Conservation (phyloP, 2,113 vertebrate species). For the Tenrec ecaudatus region DNA sequence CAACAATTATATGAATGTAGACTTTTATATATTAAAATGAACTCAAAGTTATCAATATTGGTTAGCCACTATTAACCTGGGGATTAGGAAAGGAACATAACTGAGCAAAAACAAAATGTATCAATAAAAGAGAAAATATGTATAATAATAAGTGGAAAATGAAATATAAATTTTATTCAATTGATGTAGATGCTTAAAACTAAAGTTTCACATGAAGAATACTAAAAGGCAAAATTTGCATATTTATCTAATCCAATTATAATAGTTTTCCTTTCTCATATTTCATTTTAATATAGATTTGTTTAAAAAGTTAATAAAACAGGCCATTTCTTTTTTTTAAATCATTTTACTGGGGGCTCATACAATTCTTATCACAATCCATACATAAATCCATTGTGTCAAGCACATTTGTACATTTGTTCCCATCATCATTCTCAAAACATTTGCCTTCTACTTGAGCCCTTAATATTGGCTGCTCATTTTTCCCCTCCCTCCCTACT, state of each 20-base stretch:
- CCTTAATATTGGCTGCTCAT: too few species aligned
- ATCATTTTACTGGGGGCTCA: too few species aligned
- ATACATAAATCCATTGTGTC: too few species aligned
- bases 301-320: neutral
- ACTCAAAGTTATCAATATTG: neutral
- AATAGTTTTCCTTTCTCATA: neutral
- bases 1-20: neutral
- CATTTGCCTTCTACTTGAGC: too few species aligned
- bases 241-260: too few species aligned
- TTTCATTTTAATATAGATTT: neutral
- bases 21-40: neutral
- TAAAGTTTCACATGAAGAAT: neutral
- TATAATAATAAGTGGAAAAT: neutral
- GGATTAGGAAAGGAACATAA: neutral
- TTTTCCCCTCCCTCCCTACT: too few species aligned
- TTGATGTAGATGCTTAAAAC: too few species aligned
- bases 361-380: too few species aligned
- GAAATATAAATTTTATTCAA: neutral
- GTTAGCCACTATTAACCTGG: neutral
- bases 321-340: too few species aligned
- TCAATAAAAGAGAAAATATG: neutral
- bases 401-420: too few species aligned
- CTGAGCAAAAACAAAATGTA: neutral
- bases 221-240: neutral
- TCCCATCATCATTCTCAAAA: too few species aligned